These are phyloP conservation scores for Hephaestus fuliginosus DNA, from an alignment of 2,797 vertebrate genomes.

Conservation along the genomic window DNA sequence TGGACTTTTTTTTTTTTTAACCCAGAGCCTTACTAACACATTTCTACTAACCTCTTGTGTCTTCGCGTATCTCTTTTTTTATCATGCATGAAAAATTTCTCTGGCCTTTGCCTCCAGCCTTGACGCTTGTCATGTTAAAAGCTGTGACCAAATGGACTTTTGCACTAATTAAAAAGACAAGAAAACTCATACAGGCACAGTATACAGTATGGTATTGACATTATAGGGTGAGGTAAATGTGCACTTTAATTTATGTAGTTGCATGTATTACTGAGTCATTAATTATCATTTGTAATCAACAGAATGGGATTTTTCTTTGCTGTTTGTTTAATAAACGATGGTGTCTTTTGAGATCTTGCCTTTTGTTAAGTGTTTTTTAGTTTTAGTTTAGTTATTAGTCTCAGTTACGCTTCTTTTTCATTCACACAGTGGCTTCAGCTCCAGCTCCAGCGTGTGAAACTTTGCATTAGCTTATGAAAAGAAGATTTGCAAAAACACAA, in stretches of 20 bases:
- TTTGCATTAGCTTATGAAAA: slow-evolving; percentile 19
- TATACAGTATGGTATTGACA: background rate
- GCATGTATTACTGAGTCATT: background rate
- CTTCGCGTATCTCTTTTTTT: slow-evolving; percentile 6
- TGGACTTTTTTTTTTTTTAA: background rate
- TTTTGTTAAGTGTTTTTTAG: slow-evolving; percentile 20
- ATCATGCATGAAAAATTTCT: slow-evolving; percentile 11
- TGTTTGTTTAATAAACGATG: background rate
- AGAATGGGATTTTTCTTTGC: background rate
- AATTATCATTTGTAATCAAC: background rate
- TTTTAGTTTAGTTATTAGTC: slow-evolving; percentile 15
- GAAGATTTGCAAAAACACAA: slow-evolving; percentile 25
- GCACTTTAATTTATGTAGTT: background rate
- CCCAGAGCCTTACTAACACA: background rate
- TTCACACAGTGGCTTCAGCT: background rate
- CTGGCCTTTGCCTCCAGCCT: background rate
- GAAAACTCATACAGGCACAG: background rate
- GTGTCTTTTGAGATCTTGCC: slow-evolving; percentile 18
- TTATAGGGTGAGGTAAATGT: background rate
- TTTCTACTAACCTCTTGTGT: background rate
- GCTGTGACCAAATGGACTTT: background rate
- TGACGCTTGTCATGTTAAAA: slow-evolving; percentile 4
- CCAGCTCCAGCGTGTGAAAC: slow-evolving; percentile 20
- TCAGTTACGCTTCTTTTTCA: slow-evolving; percentile 12
- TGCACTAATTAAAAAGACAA: background rate